Evolutionary conservation across 2,888 invertebrate genomes (phyloP).

Genomic region (Acronicta alni): DNA sequence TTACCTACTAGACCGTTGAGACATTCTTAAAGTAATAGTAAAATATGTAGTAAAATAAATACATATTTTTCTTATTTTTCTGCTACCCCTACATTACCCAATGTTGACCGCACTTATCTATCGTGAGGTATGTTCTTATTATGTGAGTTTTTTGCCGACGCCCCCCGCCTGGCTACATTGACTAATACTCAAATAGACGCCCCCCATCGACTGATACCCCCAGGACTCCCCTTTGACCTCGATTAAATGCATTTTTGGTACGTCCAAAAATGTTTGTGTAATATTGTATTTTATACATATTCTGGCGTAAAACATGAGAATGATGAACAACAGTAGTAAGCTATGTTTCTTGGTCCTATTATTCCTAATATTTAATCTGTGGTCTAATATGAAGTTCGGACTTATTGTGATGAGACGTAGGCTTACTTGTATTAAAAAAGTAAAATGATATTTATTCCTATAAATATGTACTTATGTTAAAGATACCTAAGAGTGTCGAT

Average conservation of each 20-base stretch:
- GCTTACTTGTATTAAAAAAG: no score
- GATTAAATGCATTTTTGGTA: conserved; percentile 22
- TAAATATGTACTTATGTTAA: no score
- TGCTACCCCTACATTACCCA: conserved; percentile 60
- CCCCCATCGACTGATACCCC: conserved; percentile 33
- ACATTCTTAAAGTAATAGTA: no score
- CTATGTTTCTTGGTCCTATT: no score
- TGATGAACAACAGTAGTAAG: no score
- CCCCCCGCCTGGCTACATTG: conserved; percentile 32
- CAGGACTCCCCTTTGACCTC: conserved; percentile 8
- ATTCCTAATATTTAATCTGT: no score
- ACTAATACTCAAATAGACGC: conserved; percentile 50
- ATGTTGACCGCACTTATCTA: conserved; percentile 69
- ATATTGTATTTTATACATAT: conserved; percentile 10
- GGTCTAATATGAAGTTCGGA: no score
- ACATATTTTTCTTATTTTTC: conserved; percentile 20
- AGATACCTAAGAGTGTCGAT: no score
- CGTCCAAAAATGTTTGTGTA: conserved; percentile 1
- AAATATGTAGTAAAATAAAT: neutral
- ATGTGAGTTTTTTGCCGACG: conserved; percentile 52
- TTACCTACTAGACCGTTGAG: no score
- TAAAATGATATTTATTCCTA: no score
- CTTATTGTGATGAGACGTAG: no score
- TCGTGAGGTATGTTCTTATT: conserved; percentile 67
- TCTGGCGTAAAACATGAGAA: no score